A percentile compares a stretch with the other conserved stretches of the same genome.
Conservation (phyloP, 2,888 invertebrate genomes). For the Meliscaeva auricollis region DNA sequence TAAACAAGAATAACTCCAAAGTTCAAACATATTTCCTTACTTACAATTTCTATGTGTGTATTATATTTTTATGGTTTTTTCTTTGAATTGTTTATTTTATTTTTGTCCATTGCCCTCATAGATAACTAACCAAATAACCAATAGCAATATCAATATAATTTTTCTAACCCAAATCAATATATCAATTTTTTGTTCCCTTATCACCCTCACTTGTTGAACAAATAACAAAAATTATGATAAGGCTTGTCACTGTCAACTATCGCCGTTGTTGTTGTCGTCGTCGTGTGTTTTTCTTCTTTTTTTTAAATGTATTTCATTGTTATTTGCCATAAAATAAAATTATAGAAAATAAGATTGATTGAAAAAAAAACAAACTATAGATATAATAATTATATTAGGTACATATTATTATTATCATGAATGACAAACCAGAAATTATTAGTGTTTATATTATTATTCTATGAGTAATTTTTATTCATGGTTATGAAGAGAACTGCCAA, state of each 20-base stretch:
- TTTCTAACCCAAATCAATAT: conserved; percentile 66
- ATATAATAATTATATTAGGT: no score
- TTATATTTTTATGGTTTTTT: conserved; percentile 10
- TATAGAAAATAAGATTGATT: not conserved
- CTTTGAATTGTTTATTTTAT: conserved; percentile 4
- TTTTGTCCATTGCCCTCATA: conserved; percentile 28
- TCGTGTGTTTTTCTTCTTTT: not conserved
- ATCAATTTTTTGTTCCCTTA: conserved; percentile 37
- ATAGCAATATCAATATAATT: conserved; percentile 44
- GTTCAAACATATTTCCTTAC: not conserved
- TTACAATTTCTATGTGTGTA: not conserved
- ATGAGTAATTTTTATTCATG: not conserved
- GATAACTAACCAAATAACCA: conserved; percentile 11
- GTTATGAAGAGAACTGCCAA: not conserved
- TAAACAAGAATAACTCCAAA: not conserved
- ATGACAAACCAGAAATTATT: not conserved
- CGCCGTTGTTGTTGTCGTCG: not conserved
- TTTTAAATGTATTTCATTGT: conserved; percentile 4
- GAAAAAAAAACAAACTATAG: not conserved
- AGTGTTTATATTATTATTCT: no score
- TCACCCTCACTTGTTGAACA: conserved; percentile 56
- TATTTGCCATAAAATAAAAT: conserved; percentile 1
- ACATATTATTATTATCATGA: no score
- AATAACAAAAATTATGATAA: conserved; percentile 68
- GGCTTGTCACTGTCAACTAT: conserved; percentile 46